Evolutionary conservation across 2,888 invertebrate species (phyloP).

Genomic region (Thumatha senex): DNA sequence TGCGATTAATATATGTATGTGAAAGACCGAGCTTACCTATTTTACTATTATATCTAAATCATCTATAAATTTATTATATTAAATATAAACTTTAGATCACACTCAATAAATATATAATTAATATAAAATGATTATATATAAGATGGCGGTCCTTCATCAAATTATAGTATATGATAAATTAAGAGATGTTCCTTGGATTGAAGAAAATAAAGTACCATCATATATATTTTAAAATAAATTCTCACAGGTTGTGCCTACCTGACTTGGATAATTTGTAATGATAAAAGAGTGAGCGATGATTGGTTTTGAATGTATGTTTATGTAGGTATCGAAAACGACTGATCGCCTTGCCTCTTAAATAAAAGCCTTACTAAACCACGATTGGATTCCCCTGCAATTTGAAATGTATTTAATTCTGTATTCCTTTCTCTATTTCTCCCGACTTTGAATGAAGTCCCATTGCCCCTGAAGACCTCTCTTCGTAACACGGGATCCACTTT

Average conservation of each 20-base stretch:
- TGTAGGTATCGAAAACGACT: constrained; percentile 42
- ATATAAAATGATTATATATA: not conserved
- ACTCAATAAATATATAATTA: not conserved
- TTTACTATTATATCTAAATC: not conserved
- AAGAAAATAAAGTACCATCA: not conserved
- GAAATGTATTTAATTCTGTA: too few species aligned
- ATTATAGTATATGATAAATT: not conserved
- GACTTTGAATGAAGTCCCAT: too few species aligned
- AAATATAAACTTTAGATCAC: not conserved
- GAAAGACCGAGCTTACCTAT: not conserved
- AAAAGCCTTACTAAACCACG: too few species aligned
- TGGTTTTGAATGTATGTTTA: constrained; percentile 40
- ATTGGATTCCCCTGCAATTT: too few species aligned
- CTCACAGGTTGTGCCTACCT: constrained; percentile 33
- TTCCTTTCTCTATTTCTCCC: too few species aligned
- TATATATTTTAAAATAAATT: constrained; percentile 11
- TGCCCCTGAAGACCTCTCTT: too few species aligned
- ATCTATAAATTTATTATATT: not conserved
- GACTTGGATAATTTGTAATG: constrained; percentile 20
- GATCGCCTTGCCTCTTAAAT: constrained; percentile 35
- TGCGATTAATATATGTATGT: not conserved
- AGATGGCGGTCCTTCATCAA: not conserved
- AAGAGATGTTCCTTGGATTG: not conserved
- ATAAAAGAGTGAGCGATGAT: constrained; percentile 31
- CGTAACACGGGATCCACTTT: too few species aligned